These are phyloP conservation scores for Lepus timidus DNA, from an alignment of 2,113 vertebrate species.

Conservation along the genomic window DNA sequence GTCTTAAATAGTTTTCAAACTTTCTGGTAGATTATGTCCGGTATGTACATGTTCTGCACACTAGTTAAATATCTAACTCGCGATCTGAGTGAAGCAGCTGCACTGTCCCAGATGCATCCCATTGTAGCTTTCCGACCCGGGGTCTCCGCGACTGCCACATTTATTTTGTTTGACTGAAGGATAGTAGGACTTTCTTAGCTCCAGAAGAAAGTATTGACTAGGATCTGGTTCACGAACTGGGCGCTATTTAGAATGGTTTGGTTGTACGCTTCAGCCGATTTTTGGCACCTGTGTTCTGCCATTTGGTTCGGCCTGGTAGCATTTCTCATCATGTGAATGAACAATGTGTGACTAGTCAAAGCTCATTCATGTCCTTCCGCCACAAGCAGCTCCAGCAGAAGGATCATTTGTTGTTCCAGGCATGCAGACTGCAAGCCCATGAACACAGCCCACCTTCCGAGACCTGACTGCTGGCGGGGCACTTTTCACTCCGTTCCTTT, in stretches of 20 bases:
- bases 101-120: background rate
- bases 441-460: background rate
- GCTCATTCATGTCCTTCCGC: background rate
- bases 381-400: background rate
- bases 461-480: background rate
- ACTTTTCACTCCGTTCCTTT: background rate
- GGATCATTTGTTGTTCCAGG: background rate
- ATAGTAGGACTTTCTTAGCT: conserved; percentile 5
- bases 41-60: background rate
- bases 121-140: background rate
- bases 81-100: background rate
- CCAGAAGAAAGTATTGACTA: background rate
- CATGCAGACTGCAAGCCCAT: background rate
- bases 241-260: background rate
- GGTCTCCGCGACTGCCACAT: background rate
- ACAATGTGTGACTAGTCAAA: background rate
- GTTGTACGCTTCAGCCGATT: background rate
- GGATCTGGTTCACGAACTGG: background rate
- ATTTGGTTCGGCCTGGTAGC: conserved; percentile 25
- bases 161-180: background rate
- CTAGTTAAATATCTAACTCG: background rate
- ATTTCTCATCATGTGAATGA: background rate
- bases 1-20: conserved; percentile 9
- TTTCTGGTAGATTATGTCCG: background rate
- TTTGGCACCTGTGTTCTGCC: background rate